A percentile compares a stretch with the other conserved stretches of the same genome.
These are phyloP conservation scores for Vulpes lagopus DNA, from an alignment of 2,113 vertebrate genomes.

Conservation along the genomic window DNA sequence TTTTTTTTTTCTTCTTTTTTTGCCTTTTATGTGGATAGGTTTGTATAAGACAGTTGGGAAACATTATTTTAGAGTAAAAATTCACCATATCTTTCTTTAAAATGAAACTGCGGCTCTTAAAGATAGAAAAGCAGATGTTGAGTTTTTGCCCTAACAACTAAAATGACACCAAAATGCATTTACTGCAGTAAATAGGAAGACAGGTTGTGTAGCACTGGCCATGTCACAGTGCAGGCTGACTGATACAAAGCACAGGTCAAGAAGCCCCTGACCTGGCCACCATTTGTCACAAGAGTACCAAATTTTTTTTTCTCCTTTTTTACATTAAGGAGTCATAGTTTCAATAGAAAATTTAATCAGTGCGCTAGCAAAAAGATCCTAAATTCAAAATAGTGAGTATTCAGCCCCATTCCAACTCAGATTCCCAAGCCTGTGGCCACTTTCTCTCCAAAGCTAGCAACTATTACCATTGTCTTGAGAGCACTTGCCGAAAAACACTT, in stretches of 20 bases:
- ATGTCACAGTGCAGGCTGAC: neutral
- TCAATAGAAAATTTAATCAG: neutral
- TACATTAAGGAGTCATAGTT: neutral
- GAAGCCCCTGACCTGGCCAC: neutral
- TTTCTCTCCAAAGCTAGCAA: neutral
- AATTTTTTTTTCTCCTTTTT: neutral
- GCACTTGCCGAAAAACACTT: neutral
- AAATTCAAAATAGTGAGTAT: neutral
- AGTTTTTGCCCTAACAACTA: neutral
- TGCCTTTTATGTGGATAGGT: neutral
- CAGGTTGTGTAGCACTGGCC: neutral
- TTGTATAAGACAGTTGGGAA: slow-evolving; percentile 35
- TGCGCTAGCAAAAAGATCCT: neutral
- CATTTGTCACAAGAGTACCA: neutral
- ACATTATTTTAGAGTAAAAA: slow-evolving; percentile 8
- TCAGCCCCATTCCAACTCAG: neutral
- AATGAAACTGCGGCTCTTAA: slow-evolving; percentile 4
- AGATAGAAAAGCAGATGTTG: slow-evolving; percentile 9
- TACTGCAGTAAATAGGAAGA: neutral
- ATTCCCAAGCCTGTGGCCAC: neutral
- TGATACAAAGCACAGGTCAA: neutral
- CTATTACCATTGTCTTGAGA: neutral
- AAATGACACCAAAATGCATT: neutral
- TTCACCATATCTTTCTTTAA: slow-evolving; percentile 17
- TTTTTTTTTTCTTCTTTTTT: neutral